Evolutionary conservation across 1,140 invertebrate genomes (phyloP).

Genomic region (Drosophila novamexicana): DNA sequence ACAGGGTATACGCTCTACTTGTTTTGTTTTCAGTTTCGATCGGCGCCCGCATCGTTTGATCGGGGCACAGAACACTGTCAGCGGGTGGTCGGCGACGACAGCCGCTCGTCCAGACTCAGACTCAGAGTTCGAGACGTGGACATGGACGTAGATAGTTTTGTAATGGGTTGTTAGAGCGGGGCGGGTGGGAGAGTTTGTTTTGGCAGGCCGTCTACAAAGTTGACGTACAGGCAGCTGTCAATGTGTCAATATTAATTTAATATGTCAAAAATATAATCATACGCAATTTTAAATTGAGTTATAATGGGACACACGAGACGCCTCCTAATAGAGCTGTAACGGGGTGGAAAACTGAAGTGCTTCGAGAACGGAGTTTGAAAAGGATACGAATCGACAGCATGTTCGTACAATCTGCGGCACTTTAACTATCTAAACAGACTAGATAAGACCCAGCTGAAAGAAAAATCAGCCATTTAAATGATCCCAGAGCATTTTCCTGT

Average conservation of each 20-base stretch:
- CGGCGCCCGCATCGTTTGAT: slow-evolving; percentile 56
- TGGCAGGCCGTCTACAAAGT: slow-evolving; percentile 36
- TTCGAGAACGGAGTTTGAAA: not conserved
- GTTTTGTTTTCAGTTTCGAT: not conserved
- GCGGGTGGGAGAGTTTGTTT: slow-evolving; percentile 52
- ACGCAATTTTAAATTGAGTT: slow-evolving; percentile 77
- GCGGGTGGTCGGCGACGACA: slow-evolving; percentile 54
- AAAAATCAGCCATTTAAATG: slow-evolving; percentile 6
- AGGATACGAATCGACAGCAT: slow-evolving; percentile 12
- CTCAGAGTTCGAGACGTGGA: slow-evolving; percentile 18
- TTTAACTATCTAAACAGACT: not conserved
- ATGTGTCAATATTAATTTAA: slow-evolving; percentile 83
- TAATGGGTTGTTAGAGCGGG: slow-evolving; percentile 37
- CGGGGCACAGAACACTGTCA: slow-evolving; percentile 26
- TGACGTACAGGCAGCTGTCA: slow-evolving; percentile 68
- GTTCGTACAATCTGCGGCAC: slow-evolving; percentile 12
- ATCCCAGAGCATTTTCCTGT: not conserved
- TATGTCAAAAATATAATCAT: slow-evolving; percentile 75
- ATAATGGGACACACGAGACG: slow-evolving; percentile 63
- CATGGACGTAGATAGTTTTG: slow-evolving; percentile 41
- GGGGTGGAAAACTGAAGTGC: slow-evolving; percentile 51
- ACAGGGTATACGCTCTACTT: slow-evolving; percentile 13
- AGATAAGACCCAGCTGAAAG: slow-evolving; percentile 11
- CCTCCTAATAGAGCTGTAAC: slow-evolving; percentile 2
- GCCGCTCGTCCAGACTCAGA: slow-evolving; percentile 8